These are phyloP conservation scores for Chelonus insularis DNA, from an alignment of 1,140 invertebrate genomes.

Conservation along the genomic window DNA sequence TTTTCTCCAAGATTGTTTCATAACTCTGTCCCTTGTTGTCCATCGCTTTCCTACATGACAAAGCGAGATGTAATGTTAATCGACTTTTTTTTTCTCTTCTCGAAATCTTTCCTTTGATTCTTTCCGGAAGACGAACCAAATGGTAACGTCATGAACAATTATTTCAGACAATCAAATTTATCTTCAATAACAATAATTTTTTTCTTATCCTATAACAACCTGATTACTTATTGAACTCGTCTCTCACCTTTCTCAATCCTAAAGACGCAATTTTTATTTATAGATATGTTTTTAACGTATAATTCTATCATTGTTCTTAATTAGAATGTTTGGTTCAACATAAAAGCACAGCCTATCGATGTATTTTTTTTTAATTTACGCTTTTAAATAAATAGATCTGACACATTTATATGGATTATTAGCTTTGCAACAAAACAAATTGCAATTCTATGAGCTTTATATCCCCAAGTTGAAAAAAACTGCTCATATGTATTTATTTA, in stretches of 20 bases:
- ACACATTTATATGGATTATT: conserved; percentile 1
- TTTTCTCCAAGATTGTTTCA: conserved; percentile 82
- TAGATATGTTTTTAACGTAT: conserved; percentile 43
- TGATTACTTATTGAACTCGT: conserved; percentile 57
- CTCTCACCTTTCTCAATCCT: conserved; percentile 60
- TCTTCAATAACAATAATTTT: not conserved
- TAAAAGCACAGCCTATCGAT: conserved; percentile 54
- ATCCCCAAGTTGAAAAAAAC: conserved; percentile 57
- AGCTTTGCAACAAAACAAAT: conserved; percentile 57
- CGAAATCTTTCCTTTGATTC: not conserved
- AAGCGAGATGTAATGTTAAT: conserved; percentile 37
- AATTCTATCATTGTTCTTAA: conserved; percentile 36
- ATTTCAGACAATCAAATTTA: not conserved
- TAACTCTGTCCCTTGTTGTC: conserved; percentile 79
- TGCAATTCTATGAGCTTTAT: conserved; percentile 55
- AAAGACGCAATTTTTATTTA: conserved; percentile 53
- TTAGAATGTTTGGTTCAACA: too few relatives aligned
- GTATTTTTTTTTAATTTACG: conserved; percentile 34
- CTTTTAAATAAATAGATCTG: conserved; percentile 33
- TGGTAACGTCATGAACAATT: too few relatives aligned
- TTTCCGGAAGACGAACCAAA: too few relatives aligned
- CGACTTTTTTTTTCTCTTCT: conserved; percentile 12
- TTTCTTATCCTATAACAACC: conserved; percentile 42
- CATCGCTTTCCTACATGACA: conserved; percentile 72
- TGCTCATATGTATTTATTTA: conserved; percentile 40